These are phyloP conservation scores for Pachypeltis micranthus DNA, from an alignment of 1,140 invertebrate species.

Conservation along the genomic window DNA sequence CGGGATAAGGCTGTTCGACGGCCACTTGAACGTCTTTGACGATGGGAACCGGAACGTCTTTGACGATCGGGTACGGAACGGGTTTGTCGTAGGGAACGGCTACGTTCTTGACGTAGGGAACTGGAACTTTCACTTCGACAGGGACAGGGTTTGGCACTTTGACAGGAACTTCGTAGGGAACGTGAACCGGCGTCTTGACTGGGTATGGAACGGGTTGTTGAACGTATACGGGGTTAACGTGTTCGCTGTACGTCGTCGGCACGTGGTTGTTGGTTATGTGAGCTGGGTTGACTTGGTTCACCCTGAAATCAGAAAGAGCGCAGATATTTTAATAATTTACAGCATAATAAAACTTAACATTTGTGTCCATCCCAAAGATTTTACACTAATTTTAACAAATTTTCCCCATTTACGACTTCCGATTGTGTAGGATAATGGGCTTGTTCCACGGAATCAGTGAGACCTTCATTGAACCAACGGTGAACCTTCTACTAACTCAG, in stretches of 20 bases:
- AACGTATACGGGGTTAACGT: background rate
- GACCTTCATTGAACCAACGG: too few relatives aligned
- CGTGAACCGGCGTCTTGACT: background rate
- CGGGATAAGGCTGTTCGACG: background rate
- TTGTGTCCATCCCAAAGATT: too few relatives aligned
- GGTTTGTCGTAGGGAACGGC: background rate
- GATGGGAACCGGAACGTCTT: background rate
- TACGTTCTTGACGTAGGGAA: background rate
- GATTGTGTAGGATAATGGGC: too few relatives aligned
- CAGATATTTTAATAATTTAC: too few relatives aligned
- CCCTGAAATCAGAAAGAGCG: too few relatives aligned
- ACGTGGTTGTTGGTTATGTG: background rate
- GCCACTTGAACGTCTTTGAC: background rate
- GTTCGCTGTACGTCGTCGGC: constrained; percentile 1
- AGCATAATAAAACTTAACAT: too few relatives aligned
- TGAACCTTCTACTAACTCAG: too few relatives aligned
- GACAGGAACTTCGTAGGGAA: background rate
- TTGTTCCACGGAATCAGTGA: too few relatives aligned
- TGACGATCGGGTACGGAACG: background rate
- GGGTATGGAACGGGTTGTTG: background rate
- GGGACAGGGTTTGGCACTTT: background rate
- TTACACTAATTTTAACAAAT: too few relatives aligned
- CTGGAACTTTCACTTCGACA: background rate
- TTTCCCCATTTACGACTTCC: too few relatives aligned
- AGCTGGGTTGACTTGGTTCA: background rate